A percentile compares a stretch with the other conserved stretches of the same genome.
phyloP scores from a whole-genome alignment of 2,888 invertebrate genomes.

The Vandiemenella viatica region DNA sequence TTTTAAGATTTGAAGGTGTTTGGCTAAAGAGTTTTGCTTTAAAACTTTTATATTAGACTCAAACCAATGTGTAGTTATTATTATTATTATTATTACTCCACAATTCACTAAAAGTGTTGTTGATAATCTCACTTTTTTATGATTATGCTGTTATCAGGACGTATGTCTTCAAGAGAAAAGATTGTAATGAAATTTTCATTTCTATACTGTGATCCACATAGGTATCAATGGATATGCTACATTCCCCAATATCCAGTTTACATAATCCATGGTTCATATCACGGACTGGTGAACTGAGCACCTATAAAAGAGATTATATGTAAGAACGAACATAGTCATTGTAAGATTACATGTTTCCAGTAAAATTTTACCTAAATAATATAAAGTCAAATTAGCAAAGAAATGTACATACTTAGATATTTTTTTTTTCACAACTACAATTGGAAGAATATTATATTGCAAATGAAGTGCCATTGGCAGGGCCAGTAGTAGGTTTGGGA shows the following conservation, averaged over 20 bases:
- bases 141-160: constrained; percentile 45
- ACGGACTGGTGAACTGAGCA: constrained; percentile 54
- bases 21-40: no score
- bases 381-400: constrained; percentile 3
- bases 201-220: constrained; percentile 55
- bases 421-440: no score
- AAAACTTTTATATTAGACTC: no score
- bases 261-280: constrained; percentile 56
- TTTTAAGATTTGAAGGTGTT: no score
- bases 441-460: no score
- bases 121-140: constrained; percentile 43
- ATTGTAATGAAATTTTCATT: constrained; percentile 52
- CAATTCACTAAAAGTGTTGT: no score
- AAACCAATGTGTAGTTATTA: no score
- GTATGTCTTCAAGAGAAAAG: constrained; percentile 55
- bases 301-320: constrained; percentile 21
- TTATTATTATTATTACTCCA: no score
- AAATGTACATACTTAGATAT: no score
- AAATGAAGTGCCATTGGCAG: no score
- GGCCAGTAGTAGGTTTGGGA: no score
- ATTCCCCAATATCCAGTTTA: constrained; percentile 51
- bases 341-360: background rate
- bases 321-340: constrained; percentile 1
- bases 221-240: constrained; percentile 43
- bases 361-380: no score